Conservation (phyloP, 2,888 invertebrate genomes). For the Morpho deidamia region DNA sequence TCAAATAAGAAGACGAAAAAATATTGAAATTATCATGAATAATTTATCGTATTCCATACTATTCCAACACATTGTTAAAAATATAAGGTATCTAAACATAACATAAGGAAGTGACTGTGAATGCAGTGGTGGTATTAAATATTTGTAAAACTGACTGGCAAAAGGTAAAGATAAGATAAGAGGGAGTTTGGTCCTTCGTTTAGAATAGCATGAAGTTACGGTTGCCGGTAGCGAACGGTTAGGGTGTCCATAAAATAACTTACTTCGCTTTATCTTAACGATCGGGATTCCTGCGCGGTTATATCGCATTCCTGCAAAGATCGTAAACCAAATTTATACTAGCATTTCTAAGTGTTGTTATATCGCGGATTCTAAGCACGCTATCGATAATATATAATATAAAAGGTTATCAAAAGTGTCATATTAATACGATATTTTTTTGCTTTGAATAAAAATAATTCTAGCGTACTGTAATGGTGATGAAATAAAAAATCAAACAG, state of each 20-base stretch:
- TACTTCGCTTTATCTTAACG: slow-evolving; percentile 4
- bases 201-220: slow-evolving; percentile 16
- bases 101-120: slow-evolving; percentile 12
- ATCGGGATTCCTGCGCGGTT: not conserved
- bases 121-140: slow-evolving; percentile 19
- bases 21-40: too few relatives aligned
- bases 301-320: not conserved
- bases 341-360: not conserved
- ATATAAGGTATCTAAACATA: not conserved
- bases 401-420: too few relatives aligned
- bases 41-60: too few relatives aligned
- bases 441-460: too few relatives aligned
- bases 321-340: not conserved
- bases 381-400: too few relatives aligned
- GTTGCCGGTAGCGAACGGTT: slow-evolving; percentile 10
- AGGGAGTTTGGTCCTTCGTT: slow-evolving; percentile 9
- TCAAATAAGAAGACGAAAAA: too few relatives aligned
- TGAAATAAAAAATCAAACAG: too few relatives aligned
- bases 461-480: too few relatives aligned
- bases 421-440: too few relatives aligned
- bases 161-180: slow-evolving; percentile 25
- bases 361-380: too few relatives aligned
- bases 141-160: slow-evolving; percentile 26
- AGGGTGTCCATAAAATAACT: slow-evolving; percentile 7
- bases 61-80: too few relatives aligned